Evolutionary conservation across 2,113 vertebrate species (phyloP), one percentile per base, ranked within the genome.

Genomic region (Otolemur garnettii): DNA sequence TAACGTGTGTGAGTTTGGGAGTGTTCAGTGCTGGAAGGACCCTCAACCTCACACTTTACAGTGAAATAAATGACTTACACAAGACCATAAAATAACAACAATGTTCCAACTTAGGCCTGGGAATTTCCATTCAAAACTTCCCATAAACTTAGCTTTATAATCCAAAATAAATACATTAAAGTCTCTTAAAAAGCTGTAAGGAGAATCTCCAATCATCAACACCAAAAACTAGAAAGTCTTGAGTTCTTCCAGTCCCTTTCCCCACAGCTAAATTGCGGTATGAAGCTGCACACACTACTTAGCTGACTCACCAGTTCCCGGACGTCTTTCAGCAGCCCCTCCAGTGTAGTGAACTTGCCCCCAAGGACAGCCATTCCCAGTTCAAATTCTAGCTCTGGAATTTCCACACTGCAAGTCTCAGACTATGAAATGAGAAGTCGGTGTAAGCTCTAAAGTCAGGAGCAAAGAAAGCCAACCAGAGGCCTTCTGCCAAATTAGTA

Each of bases 351-450:
- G 97, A 99, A 99, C 94, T 99, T 99, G 0, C 99, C 99, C 0
- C 99, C 99, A 0, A 99, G 96, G 0, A 99, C 99, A 2, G 98
- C 99, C 99, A 99, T 99, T 3, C 99, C 99, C 96, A 99, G 97
- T 97, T 99, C 99, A 0, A 99, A 99, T 88, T 99, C 99, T 97
- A 99, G 98, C 98, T 99, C 99, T 0, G 99, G 99, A 90, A 99
- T 99, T 90, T 98, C 83, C 92, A 99, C 93, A 0, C 97, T 94
- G 83, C 99, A 99, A 0, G 99, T 99, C 97, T 99, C 99, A 0
- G 99, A 99, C 99, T 99, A 90, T 26, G 7, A 71, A 21, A 84
- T 12, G 28, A 97, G 17, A 97, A 14, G 84, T 62, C 0, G 6
- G 96, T 55, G 38, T 6, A 4, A 10, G n/a, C 5, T 38, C 86